These are phyloP conservation scores for Sebastes reedi DNA, from an alignment of 2,797 vertebrate genomes.

Conservation along the genomic window DNA sequence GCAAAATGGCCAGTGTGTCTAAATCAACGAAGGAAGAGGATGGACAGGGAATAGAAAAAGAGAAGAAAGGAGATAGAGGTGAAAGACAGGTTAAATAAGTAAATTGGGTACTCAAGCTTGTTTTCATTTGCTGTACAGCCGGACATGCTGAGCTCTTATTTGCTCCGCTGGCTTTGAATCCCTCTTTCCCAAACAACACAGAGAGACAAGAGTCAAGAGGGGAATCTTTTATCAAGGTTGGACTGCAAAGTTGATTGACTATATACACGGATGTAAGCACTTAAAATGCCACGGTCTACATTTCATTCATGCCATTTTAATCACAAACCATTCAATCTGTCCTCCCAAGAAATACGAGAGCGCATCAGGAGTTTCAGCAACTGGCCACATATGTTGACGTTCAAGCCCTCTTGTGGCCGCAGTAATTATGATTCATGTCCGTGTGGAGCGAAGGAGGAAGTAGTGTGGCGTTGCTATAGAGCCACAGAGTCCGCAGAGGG, in stretches of 20 bases:
- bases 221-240: neutral
- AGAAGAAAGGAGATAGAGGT: neutral
- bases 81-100: neutral
- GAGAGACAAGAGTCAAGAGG: neutral
- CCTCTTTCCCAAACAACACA: neutral
- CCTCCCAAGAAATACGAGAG: no score
- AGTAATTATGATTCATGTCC: neutral
- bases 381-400: neutral
- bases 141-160: conserved; percentile 16
- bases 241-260: neutral
- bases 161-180: conserved; percentile 21
- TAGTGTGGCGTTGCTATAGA: no score
- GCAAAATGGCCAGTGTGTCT: neutral
- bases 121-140: conserved; percentile 16
- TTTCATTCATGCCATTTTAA: neutral
- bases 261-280: neutral
- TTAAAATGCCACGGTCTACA: neutral
- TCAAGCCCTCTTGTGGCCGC: neutral
- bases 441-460: neutral
- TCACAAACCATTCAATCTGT: neutral
- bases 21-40: neutral
- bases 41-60: neutral
- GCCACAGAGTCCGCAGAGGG: no score
- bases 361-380: neutral
- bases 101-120: conserved; percentile 10